phyloP scores from a whole-genome alignment of 2,888 invertebrate species.

The Andrena camellia region DNA sequence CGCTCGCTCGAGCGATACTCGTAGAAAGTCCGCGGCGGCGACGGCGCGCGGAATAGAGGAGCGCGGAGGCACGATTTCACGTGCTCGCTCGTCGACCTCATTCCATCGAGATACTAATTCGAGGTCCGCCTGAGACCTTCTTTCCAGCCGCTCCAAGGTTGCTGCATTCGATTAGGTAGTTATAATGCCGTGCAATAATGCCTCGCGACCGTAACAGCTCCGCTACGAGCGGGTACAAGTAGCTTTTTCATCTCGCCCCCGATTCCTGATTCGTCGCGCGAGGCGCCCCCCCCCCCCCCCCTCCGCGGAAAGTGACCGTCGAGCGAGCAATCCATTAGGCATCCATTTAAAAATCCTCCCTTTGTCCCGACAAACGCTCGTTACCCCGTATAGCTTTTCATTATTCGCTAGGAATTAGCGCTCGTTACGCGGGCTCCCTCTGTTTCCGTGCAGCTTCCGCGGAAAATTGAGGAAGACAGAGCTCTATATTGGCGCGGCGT shows the following conservation, averaged over 20 bases:
- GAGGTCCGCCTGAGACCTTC: constrained; percentile 42
- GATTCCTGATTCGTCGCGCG: neutral
- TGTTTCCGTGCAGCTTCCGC: constrained; percentile 11
- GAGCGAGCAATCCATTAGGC: constrained; percentile 38
- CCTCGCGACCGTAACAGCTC: neutral
- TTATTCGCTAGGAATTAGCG: constrained; percentile 36
- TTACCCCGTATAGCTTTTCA: constrained; percentile 35
- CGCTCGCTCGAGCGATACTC: constrained; percentile 13
- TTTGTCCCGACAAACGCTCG: constrained; percentile 38
- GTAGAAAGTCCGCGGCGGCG: constrained; percentile 42
- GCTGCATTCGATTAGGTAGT: constrained; percentile 41
- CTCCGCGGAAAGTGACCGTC: constrained; percentile 5
- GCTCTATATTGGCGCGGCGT: neutral
- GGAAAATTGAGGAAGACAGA: neutral
- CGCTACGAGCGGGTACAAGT: neutral
- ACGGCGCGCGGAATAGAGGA: constrained; percentile 19
- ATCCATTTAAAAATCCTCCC: constrained; percentile 36
- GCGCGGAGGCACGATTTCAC: constrained; percentile 43
- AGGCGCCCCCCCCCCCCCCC: no score
- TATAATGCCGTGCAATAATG: constrained; percentile 16
- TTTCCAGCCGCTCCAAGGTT: constrained; percentile 50
- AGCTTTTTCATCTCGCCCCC: neutral
- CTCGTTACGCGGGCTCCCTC: constrained; percentile 23
- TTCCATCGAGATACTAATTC: constrained; percentile 40
- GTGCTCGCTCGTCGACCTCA: constrained; percentile 36